Percentiles rank a stretch among this genome's conserved stretches.
These are phyloP conservation scores for Leptopilina myrica DNA, from an alignment of 2,888 invertebrate species.

Conservation along the genomic window DNA sequence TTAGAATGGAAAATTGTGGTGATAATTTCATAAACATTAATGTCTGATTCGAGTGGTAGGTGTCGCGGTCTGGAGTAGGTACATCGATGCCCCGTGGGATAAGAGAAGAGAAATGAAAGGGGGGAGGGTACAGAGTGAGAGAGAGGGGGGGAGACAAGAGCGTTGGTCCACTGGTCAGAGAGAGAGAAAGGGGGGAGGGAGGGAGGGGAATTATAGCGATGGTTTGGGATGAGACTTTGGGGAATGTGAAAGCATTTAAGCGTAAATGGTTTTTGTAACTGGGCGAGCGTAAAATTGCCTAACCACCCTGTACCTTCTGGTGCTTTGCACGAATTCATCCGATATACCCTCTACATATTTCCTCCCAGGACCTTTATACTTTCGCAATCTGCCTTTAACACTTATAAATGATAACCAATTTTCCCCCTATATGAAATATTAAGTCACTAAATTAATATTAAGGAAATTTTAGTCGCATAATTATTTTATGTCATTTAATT, in stretches of 20 bases:
- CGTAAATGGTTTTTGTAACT: slow-evolving; percentile 76
- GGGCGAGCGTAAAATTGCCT: slow-evolving; percentile 76
- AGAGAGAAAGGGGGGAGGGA: slow-evolving; percentile 57
- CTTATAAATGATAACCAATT: neutral
- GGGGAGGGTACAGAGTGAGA: slow-evolving; percentile 36
- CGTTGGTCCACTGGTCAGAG: slow-evolving; percentile 46
- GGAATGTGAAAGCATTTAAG: slow-evolving; percentile 72
- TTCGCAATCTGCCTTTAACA: slow-evolving; percentile 41
- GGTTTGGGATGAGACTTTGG: slow-evolving; percentile 59
- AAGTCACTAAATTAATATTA: too few species aligned
- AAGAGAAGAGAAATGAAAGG: slow-evolving; percentile 16
- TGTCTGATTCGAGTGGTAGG: slow-evolving; percentile 33
- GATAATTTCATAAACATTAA: slow-evolving; percentile 45
- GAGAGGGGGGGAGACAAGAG: slow-evolving; percentile 56
- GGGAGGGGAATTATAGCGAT: slow-evolving; percentile 62
- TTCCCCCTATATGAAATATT: too few species aligned
- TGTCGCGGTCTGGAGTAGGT: slow-evolving; percentile 39
- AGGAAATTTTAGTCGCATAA: too few species aligned
- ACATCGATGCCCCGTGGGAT: slow-evolving; percentile 47
- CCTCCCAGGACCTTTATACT: slow-evolving; percentile 49
- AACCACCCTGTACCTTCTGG: slow-evolving; percentile 71
- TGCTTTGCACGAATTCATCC: slow-evolving; percentile 68
- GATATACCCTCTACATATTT: slow-evolving; percentile 50
- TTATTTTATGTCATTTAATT: too few species aligned
- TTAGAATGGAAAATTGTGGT: slow-evolving; percentile 43